These are phyloP conservation scores for Wasmannia auropunctata DNA, from an alignment of 1,140 invertebrate genomes.

Conservation along the genomic window DNA sequence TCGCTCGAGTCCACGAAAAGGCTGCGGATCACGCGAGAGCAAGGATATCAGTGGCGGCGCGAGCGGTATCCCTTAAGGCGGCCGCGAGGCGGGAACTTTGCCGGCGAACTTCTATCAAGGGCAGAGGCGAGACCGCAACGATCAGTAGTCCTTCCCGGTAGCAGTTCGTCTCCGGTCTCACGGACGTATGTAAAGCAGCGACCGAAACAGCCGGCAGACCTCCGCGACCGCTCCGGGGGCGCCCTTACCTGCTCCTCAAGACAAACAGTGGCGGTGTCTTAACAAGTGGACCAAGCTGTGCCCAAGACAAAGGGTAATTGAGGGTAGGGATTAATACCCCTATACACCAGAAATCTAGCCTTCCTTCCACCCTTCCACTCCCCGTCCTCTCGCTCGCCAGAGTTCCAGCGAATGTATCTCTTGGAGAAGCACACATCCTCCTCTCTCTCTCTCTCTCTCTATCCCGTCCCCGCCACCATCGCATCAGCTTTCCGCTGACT, in stretches of 20 bases:
- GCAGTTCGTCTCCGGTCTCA: slow-evolving; percentile 85
- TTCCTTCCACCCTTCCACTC: slow-evolving; percentile 40
- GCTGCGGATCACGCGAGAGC: slow-evolving; percentile 25
- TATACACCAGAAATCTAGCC: slow-evolving; percentile 84
- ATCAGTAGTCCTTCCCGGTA: slow-evolving; percentile 84
- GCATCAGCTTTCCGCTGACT: slow-evolving; percentile 38
- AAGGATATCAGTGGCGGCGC: slow-evolving; percentile 58
- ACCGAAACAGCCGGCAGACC: slow-evolving; percentile 82
- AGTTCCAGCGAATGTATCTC: slow-evolving; percentile 76
- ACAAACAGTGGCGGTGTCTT: slow-evolving; percentile 86
- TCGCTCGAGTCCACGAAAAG: slow-evolving; percentile 54
- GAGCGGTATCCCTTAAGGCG: slow-evolving; percentile 67
- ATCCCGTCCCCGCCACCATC: slow-evolving; percentile 69
- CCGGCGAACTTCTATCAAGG: slow-evolving; percentile 73
- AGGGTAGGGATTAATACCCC: slow-evolving; percentile 86
- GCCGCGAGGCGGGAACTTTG: slow-evolving; percentile 70
- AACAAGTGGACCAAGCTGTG: slow-evolving; percentile 86
- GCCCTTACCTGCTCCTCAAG: slow-evolving; percentile 80
- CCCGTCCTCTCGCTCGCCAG: slow-evolving; percentile 65
- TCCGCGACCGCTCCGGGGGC: slow-evolving; percentile 79
- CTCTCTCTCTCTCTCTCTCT: too few relatives aligned
- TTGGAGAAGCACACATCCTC: slow-evolving; percentile 54
- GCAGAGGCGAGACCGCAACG: slow-evolving; percentile 84
- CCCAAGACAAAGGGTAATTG: slow-evolving; percentile 86
- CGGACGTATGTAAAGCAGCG: slow-evolving; percentile 84